These are phyloP conservation scores for Drosophila meridiana DNA, from an alignment of 2,888 invertebrate genomes.

Conservation along the genomic window DNA sequence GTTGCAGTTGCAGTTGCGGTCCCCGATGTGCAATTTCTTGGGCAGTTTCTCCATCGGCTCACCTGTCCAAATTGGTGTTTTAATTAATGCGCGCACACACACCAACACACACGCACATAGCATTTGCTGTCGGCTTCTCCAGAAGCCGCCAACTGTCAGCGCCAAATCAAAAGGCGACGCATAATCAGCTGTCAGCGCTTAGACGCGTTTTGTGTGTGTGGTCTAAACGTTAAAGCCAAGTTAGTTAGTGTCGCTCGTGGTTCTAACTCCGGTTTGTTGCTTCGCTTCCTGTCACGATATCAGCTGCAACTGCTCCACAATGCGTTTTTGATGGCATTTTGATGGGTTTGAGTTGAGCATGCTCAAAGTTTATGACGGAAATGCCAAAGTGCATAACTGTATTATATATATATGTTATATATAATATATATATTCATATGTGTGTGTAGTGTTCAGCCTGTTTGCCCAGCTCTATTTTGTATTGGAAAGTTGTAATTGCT, in stretches of 20 bases:
- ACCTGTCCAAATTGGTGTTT: conserved; percentile 44
- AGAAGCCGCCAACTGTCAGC: conserved; percentile 53
- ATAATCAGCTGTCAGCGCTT: conserved; percentile 26
- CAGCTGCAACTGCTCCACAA: conserved; percentile 28
- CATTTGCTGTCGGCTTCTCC: conserved; percentile 13
- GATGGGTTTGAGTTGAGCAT: conserved; percentile 42
- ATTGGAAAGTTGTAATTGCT: conserved; percentile 60
- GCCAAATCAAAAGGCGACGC: conserved; percentile 29
- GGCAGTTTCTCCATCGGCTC: conserved; percentile 5
- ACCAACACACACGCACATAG: too few species aligned
- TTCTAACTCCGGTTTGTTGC: conserved; percentile 33
- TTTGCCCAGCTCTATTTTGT: conserved; percentile 21
- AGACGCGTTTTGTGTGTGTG: conserved; percentile 33
- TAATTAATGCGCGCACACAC: conserved; percentile 63
- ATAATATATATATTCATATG: conserved; percentile 2
- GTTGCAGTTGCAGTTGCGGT: conserved; percentile 45
- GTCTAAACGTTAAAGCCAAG: conserved; percentile 10
- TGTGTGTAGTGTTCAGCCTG: conserved; percentile 16
- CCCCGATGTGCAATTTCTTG: conserved; percentile 73
- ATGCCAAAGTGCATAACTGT: conserved; percentile 27
- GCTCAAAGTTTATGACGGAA: conserved; percentile 53
- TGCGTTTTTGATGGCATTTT: conserved; percentile 52
- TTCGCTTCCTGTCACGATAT: conserved; percentile 2
- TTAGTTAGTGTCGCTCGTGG: not conserved
- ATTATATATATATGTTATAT: not conserved